phyloP scores from a whole-genome alignment of 1,140 invertebrate genomes.

The Musca domestica region DNA sequence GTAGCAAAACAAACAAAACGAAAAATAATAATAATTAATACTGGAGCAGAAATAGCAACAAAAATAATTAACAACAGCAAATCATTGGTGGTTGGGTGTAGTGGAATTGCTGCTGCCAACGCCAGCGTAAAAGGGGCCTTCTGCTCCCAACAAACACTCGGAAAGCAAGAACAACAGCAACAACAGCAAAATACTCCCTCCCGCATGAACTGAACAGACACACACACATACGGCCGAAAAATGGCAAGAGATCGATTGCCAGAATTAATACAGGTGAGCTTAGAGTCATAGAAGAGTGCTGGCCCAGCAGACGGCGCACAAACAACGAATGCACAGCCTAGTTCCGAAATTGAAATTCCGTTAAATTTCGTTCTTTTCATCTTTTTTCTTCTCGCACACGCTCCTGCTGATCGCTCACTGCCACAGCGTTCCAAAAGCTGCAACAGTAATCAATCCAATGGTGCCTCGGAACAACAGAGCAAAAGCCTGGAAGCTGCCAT shows the following conservation, averaged over 20 bases:
- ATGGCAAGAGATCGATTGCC: slow-evolving; percentile 48
- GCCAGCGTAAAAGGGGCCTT: not conserved
- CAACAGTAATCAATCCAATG: slow-evolving; percentile 38
- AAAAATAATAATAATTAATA: not conserved
- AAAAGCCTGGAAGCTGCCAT: slow-evolving; percentile 24
- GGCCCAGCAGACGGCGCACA: no score
- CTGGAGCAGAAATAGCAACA: not conserved
- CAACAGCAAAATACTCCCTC: slow-evolving; percentile 1
- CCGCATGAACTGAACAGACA: slow-evolving; percentile 1
- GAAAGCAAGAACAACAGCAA: not conserved
- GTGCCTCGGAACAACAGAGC: slow-evolving; percentile 31
- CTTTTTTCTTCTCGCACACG: not conserved
- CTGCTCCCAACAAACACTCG: not conserved
- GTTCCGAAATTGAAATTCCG: not conserved
- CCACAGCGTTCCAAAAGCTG: slow-evolving; percentile 41
- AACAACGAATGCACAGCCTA: no score
- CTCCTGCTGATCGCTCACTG: not conserved
- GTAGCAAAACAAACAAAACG: not conserved
- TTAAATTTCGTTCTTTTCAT: not conserved
- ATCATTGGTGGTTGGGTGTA: no score
- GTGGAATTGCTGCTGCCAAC: not conserved
- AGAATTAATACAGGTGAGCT: slow-evolving; percentile 49
- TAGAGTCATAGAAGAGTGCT: slow-evolving; percentile 10
- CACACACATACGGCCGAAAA: no score
- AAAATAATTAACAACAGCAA: not conserved